A percentile compares a stretch with the other conserved stretches of the same genome.
These are phyloP conservation scores for Ciconia stormi DNA, from an alignment of 2,113 vertebrate genomes.

Conservation along the genomic window DNA sequence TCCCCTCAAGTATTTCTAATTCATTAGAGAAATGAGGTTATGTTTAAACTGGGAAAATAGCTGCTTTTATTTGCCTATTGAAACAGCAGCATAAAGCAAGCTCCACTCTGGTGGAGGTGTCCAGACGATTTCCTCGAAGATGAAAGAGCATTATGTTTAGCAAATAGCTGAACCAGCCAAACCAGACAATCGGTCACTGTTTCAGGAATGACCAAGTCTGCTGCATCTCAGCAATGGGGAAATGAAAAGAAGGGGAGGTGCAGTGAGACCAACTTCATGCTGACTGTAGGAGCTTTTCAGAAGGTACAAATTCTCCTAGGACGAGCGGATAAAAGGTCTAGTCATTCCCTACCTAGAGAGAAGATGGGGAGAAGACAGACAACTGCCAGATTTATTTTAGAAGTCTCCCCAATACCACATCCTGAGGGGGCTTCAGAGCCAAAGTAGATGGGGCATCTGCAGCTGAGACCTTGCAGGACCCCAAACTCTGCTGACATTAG, in stretches of 20 bases:
- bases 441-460: background rate
- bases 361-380: background rate
- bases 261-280: background rate
- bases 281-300: background rate
- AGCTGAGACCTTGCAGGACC: background rate
- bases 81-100: slow-evolving; percentile 57
- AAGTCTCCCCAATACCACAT: background rate
- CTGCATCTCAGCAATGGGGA: background rate
- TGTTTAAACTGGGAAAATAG: slow-evolving; percentile 31
- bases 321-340: background rate
- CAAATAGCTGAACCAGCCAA: slow-evolving; percentile 62
- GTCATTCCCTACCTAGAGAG: background rate
- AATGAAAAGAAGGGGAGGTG: background rate
- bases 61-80: slow-evolving; percentile 47
- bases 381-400: background rate
- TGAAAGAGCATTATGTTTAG: slow-evolving; percentile 66
- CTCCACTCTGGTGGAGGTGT: slow-evolving; percentile 43
- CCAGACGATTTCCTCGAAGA: slow-evolving; percentile 62
- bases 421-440: background rate
- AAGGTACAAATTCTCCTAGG: background rate
- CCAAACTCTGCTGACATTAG: background rate
- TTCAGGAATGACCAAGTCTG: background rate
- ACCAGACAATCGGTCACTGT: slow-evolving; percentile 64
- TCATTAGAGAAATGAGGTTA: slow-evolving; percentile 42
- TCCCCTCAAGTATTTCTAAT: background rate